phyloP scores from a whole-genome alignment of 2,113 vertebrate species.

The Chaetodon trifascialis region DNA sequence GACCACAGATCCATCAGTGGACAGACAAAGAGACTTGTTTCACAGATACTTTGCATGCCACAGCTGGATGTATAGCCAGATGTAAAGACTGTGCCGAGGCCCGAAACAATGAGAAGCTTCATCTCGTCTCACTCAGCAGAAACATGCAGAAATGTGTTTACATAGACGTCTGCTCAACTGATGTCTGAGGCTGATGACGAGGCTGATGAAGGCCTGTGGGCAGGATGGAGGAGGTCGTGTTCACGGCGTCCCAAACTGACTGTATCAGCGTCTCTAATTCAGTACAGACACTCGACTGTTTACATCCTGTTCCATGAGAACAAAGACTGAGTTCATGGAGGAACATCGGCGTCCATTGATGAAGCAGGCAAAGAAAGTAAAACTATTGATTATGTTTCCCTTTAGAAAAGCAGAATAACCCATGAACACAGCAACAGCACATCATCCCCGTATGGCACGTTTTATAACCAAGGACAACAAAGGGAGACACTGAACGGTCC shows the following conservation, averaged over 20 bases:
- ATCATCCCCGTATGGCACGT: too few species aligned
- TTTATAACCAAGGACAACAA: too few species aligned
- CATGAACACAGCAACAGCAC: too few species aligned
- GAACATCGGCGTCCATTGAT: not conserved
- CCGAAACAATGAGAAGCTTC: not conserved
- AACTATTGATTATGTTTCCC: too few species aligned
- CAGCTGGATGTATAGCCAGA: not conserved
- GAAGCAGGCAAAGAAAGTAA: not conserved
- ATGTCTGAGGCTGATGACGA: not conserved
- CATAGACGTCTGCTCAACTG: slow-evolving; percentile 28
- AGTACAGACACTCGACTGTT: slow-evolving; percentile 8
- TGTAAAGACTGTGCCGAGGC: not conserved
- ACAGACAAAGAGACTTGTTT: slow-evolving; percentile 9
- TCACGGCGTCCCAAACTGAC: not conserved
- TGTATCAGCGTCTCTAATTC: slow-evolving; percentile 9
- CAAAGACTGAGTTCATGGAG: not conserved
- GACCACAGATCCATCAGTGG: not conserved
- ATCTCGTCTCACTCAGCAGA: not conserved
- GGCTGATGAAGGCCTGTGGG: slow-evolving; percentile 20
- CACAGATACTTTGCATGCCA: not conserved
- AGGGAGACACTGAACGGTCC: too few species aligned
- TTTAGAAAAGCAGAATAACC: too few species aligned
- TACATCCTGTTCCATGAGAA: not conserved
- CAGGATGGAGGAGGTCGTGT: slow-evolving; percentile 15
- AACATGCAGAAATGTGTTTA: slow-evolving; percentile 35